A percentile compares a stretch with the other conserved stretches of the same genome.
These are phyloP conservation scores for Epinotia ramella DNA, from an alignment of 2,888 invertebrate genomes.

Conservation along the genomic window DNA sequence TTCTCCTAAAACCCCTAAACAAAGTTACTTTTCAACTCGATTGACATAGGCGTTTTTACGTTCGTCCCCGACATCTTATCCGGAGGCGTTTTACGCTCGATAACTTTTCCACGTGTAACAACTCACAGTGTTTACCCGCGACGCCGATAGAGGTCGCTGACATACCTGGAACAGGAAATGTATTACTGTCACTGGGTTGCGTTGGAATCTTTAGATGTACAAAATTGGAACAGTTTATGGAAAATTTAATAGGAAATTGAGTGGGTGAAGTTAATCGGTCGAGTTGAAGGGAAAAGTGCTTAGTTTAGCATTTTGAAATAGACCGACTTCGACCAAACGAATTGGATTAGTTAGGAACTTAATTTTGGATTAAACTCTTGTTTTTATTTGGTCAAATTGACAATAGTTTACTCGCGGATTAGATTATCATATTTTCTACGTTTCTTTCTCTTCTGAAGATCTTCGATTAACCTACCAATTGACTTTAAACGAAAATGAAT, in stretches of 20 bases:
- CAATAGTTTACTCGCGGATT: no score
- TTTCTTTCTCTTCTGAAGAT: no score
- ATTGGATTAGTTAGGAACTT: no score
- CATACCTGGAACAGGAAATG: constrained; percentile 26
- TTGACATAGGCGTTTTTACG: constrained; percentile 15
- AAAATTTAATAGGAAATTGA: neutral
- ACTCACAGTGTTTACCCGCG: constrained; percentile 8
- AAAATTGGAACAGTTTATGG: neutral
- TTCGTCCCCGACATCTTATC: constrained; percentile 7
- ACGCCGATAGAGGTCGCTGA: constrained; percentile 13
- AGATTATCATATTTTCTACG: no score
- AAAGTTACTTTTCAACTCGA: neutral
- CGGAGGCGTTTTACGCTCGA: constrained; percentile 20
- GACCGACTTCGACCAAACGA: no score
- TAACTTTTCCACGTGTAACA: constrained; percentile 14
- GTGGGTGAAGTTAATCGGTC: neutral
- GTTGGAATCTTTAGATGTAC: neutral
- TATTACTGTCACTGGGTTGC: neutral
- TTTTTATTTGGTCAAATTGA: no score
- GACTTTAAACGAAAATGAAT: no score
- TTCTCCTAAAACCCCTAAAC: no score
- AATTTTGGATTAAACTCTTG: no score
- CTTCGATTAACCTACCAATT: no score
- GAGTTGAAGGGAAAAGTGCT: neutral
- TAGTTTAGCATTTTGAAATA: neutral